These are phyloP conservation scores for Bombus impatiens DNA, from an alignment of 1,140 invertebrate genomes.

Conservation along the genomic window DNA sequence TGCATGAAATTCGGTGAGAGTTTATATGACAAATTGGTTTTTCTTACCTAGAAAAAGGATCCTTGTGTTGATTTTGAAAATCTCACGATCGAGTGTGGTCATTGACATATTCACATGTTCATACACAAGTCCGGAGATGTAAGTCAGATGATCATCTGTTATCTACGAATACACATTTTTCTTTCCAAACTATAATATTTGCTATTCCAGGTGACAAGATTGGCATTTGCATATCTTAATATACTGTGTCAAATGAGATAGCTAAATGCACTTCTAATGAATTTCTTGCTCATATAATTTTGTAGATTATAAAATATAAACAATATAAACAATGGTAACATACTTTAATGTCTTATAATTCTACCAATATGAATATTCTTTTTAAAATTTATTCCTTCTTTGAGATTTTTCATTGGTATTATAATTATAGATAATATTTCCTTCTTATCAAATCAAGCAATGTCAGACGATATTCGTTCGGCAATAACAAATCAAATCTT, in stretches of 20 bases:
- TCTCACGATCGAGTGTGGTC: conserved; percentile 59
- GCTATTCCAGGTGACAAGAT: conserved; percentile 65
- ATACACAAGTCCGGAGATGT: conserved; percentile 65
- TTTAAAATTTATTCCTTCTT: neutral
- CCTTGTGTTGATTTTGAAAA: conserved; percentile 58
- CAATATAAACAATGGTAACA: neutral
- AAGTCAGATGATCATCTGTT: conserved; percentile 16
- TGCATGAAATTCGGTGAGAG: conserved; percentile 62
- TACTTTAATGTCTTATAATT: neutral
- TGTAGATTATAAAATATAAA: too few relatives aligned
- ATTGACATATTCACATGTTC: conserved; percentile 54
- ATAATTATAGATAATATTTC: too few relatives aligned
- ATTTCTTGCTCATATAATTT: neutral
- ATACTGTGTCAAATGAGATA: conserved; percentile 13
- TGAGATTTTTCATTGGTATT: too few relatives aligned
- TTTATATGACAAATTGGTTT: conserved; percentile 69
- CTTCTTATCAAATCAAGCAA: too few relatives aligned
- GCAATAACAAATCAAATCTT: too few relatives aligned
- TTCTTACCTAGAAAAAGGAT: conserved; percentile 53
- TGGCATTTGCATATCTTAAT: conserved; percentile 52
- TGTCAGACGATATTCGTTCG: too few relatives aligned
- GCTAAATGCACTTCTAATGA: neutral
- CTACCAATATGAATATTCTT: neutral
- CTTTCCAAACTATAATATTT: neutral
- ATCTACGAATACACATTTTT: neutral